A percentile compares a stretch with the other conserved stretches of the same genome.
These are phyloP conservation scores for Meandrina meandrites DNA, from an alignment of 92 coral and sea anemone genomes.

Conservation along the genomic window DNA sequence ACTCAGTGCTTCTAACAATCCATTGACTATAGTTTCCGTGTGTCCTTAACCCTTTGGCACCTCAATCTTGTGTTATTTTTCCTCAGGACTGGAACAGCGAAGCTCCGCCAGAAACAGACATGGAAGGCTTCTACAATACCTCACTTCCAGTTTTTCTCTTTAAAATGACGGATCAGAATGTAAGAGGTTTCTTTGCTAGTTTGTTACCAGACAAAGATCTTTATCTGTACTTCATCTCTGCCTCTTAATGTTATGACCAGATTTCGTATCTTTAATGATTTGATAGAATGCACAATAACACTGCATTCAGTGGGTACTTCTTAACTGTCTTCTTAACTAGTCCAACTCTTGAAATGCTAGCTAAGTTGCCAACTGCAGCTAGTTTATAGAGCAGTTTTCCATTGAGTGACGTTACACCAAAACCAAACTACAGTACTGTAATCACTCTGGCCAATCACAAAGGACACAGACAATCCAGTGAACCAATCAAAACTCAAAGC, in stretches of 20 bases:
- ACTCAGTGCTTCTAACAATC: too few species aligned
- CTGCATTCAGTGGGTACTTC: not conserved
- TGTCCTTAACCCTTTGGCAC: not conserved
- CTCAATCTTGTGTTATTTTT: not conserved
- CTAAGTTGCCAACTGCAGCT: not conserved
- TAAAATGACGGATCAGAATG: conserved; percentile 96
- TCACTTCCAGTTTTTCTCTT: conserved; percentile 96
- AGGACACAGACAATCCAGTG: too few species aligned
- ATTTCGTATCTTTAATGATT: too few species aligned
- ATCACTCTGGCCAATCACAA: too few species aligned
- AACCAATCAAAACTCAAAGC: too few species aligned
- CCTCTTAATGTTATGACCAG: too few species aligned
- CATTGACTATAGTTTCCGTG: too few species aligned
- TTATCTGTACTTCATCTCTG: too few species aligned
- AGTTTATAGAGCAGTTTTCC: too few species aligned
- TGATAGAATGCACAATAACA: not conserved
- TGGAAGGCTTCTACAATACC: conserved; percentile 91
- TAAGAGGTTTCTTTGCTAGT: conserved; percentile 44
- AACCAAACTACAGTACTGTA: too few species aligned
- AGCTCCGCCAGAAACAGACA: conserved; percentile 84
- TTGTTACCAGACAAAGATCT: not conserved
- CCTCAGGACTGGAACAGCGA: conserved; percentile 91
- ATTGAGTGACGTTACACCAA: too few species aligned
- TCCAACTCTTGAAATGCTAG: not conserved
- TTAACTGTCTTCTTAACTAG: too few species aligned